These are phyloP conservation scores for Oceanodroma tethys DNA, from an alignment of 2,113 vertebrate genomes.

Conservation along the genomic window DNA sequence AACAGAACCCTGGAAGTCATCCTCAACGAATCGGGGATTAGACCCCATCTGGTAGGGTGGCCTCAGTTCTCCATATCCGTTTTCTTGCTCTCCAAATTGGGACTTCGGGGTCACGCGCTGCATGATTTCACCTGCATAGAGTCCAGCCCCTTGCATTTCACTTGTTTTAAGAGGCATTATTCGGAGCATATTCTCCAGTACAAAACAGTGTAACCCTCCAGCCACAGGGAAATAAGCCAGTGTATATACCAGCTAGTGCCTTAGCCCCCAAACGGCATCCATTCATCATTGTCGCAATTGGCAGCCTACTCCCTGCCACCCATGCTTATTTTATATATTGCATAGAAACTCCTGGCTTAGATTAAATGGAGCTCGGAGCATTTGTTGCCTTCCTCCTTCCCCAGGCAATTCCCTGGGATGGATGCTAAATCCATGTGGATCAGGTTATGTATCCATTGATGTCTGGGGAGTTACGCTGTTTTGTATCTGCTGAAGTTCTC, in stretches of 20 bases:
- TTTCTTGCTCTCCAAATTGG: background rate
- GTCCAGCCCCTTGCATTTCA: accelerated
- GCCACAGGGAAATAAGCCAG: background rate
- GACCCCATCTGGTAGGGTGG: constrained; percentile 78
- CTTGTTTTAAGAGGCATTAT: background rate
- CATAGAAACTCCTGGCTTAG: background rate
- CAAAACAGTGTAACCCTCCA: background rate
- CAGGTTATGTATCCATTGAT: background rate
- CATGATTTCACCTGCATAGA: background rate
- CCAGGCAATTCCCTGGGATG: background rate
- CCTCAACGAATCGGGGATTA: constrained; percentile 70
- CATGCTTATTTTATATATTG: background rate
- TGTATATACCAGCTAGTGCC: background rate
- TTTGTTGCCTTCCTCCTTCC: background rate
- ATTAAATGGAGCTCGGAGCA: background rate
- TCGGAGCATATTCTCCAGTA: background rate
- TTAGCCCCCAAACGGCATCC: background rate
- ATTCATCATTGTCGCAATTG: background rate
- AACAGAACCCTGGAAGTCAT: constrained; percentile 78
- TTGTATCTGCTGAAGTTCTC: background rate
- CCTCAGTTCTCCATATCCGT: background rate
- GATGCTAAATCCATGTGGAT: background rate
- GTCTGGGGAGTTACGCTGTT: accelerated
- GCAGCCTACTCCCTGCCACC: background rate
- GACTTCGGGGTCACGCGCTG: background rate